Percentiles rank a stretch among this genome's conserved stretches.
These are phyloP conservation scores for Pelagia noctiluca DNA, from an alignment of 30 jellyfish, hydroid and myxozoan genomes.

Conservation along the genomic window DNA sequence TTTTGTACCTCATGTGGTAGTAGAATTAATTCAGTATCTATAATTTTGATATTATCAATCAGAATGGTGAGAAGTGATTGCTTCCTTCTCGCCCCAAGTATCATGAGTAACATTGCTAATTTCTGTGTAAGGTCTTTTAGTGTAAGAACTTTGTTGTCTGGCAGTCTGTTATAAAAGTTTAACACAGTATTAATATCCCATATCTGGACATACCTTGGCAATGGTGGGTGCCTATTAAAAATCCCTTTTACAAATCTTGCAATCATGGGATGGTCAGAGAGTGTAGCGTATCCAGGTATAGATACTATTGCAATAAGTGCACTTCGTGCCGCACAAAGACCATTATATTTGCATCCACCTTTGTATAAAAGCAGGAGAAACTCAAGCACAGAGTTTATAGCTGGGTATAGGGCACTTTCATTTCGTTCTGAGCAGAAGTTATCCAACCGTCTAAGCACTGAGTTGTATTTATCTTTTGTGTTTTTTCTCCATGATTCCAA, in stretches of 20 bases:
- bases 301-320: neutral
- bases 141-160: neutral
- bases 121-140: neutral
- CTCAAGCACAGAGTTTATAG: neutral
- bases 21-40: neutral
- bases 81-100: slow-evolving; percentile 7
- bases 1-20: neutral
- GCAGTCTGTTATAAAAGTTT: slow-evolving; percentile 2
- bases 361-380: neutral
- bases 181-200: slow-evolving; percentile 18
- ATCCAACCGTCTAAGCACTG: slow-evolving; percentile 4
- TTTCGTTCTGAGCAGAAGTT: neutral
- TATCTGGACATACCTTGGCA: neutral
- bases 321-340: slow-evolving; percentile 15
- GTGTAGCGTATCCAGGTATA: neutral
- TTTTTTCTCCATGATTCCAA: neutral
- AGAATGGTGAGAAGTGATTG: neutral
- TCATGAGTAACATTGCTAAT: neutral
- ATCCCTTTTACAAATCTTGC: slow-evolving; percentile 6
- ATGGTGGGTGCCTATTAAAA: slow-evolving; percentile 12
- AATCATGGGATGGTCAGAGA: neutral
- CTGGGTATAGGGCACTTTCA: slow-evolving; percentile 13
- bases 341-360: neutral
- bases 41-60: neutral
- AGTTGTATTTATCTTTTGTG: neutral